Conservation (phyloP, 2,113 vertebrate species). For the Todiramphus saurophagus region DNA sequence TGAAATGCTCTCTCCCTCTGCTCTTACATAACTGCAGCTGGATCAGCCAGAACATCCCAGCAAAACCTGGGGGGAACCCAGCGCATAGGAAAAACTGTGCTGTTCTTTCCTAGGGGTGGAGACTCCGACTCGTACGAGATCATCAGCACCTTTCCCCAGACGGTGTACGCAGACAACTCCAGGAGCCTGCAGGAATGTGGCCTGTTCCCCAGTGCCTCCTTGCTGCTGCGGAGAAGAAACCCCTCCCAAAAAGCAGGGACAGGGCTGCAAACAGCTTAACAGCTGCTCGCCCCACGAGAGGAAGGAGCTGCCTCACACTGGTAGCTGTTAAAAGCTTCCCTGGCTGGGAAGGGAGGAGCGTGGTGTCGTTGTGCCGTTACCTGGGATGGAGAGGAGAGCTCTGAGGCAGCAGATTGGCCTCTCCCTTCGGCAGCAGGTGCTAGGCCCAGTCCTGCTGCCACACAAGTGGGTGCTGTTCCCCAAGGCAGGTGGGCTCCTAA, state of each 20-base stretch:
- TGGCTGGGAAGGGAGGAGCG: background rate
- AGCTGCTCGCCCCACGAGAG: background rate
- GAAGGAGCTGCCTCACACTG: background rate
- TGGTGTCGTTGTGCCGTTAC: background rate
- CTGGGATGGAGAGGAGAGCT: background rate
- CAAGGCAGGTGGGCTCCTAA: background rate
- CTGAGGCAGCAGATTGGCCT: background rate
- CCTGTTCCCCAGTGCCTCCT: slow-evolving; percentile 71
- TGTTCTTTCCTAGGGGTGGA: slow-evolving; percentile 74
- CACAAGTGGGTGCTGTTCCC: rapidly evolving
- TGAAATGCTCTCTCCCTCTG: background rate
- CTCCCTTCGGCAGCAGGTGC: background rate
- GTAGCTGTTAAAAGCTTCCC: background rate
- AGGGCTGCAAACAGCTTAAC: background rate
- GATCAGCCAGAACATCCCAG: background rate
- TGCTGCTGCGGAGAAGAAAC: slow-evolving; percentile 75
- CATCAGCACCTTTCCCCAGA: slow-evolving; percentile 81
- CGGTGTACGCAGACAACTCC: slow-evolving; percentile 71
- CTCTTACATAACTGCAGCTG: slow-evolving; percentile 18
- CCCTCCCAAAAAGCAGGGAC: background rate
- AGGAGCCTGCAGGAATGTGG: slow-evolving; percentile 81
- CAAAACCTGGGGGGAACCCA: slow-evolving; percentile 10
- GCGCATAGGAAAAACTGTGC: background rate
- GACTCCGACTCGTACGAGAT: slow-evolving; percentile 79
- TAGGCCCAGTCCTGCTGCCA: background rate